These are phyloP conservation scores for Cheumatopsyche charites DNA, from an alignment of 1,140 invertebrate genomes.

Conservation along the genomic window DNA sequence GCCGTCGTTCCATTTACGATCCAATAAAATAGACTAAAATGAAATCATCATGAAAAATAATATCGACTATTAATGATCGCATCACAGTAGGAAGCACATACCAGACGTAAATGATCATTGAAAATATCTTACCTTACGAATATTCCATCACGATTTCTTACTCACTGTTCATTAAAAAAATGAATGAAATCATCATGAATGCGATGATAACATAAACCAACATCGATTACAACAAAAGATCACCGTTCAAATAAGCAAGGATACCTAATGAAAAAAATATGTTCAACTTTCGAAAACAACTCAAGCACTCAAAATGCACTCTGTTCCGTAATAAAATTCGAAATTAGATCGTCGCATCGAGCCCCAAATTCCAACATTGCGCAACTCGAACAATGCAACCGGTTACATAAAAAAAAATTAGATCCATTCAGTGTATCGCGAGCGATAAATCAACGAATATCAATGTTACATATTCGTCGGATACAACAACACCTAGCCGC, in stretches of 20 bases:
- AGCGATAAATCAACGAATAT: not conserved
- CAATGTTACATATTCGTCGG: not conserved
- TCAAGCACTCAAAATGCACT: too few species aligned
- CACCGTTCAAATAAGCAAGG: too few species aligned
- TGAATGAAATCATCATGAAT: not conserved
- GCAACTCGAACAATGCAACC: not conserved
- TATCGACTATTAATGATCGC: not conserved
- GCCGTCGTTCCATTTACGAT: too few species aligned
- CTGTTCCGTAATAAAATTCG: not conserved
- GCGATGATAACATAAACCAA: too few species aligned
- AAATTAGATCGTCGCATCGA: constrained; percentile 1
- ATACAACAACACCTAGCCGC: not conserved
- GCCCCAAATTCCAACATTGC: not conserved
- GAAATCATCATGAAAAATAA: too few species aligned
- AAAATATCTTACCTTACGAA: not conserved
- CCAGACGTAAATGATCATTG: constrained; percentile 2
- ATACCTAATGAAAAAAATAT: too few species aligned
- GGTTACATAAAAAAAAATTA: constrained; percentile 2
- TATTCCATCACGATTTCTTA: not conserved
- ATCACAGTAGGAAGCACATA: constrained; percentile 2
- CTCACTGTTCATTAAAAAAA: not conserved
- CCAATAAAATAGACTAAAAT: too few species aligned
- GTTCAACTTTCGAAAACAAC: too few species aligned
- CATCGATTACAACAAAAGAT: too few species aligned
- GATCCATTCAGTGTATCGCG: not conserved